Base-by-base conservation (phyloP, 2,888 invertebrate genomes). In the Candidula unifasciata region DNA sequence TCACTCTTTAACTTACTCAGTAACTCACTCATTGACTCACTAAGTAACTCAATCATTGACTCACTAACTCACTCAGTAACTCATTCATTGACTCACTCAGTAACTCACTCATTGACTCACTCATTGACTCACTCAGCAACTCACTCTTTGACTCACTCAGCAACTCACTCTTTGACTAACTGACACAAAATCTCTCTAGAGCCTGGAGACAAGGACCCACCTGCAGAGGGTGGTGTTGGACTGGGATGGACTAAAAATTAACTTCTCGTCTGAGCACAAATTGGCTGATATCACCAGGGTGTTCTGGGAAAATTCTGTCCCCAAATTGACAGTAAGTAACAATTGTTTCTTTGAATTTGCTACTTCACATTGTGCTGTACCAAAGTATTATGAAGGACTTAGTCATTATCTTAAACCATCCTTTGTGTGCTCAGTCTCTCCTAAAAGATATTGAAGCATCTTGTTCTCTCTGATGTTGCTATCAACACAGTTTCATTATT, bases 281-380 rank as follows among this genome's bases (percentile, higher is more conserved):
- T 95, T 96, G 91, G 96, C 96, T 0, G 96, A 96, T 86, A 90
- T 94, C 44, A 97, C 96, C 0, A 95, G 95, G 90, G 92, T 95
- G 77, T 97, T 96, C 94, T 97, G 97, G 96, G 96, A 96, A 90
- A 95, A 95, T 86, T 89, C 90, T 35, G 94, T 95, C 66, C 96
- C 96, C 0, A 90, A 89, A 93, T 92, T 95, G 3, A 96, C 89
- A n/a, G 93, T 92, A 87, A 89, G 91, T 86, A 1, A 64, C 27
- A 3, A 18, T 54, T 54, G 18, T n/a, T 1, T 6, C 2, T 35
- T n/a, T n/a, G n/a, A n/a, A n/a, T n/a, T n/a, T n/a, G 44, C 44
- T 44, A 44, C 44, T 44, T 6, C 44, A n/a, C n/a, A 10, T 44
- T 13, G 6, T 44, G 13, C 44, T 44, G 44, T 44, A 44, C 6